Base-by-base conservation (phyloP, 2,797 vertebrate species). In the Phoebastria nigripes region DNA sequence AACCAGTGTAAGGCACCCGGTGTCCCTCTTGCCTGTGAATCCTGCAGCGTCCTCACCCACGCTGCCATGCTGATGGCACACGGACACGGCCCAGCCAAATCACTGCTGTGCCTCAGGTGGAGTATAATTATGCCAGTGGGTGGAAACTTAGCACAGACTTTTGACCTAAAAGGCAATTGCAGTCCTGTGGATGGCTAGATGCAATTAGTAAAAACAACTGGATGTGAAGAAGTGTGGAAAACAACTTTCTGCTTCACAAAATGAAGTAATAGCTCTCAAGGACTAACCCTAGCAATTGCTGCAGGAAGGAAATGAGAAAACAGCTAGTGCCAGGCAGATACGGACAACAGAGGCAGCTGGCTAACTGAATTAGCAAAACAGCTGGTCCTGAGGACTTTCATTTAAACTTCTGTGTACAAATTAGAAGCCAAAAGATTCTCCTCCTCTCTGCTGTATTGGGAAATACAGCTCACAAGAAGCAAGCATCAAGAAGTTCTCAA, bases 41-140 rank as follows among this genome's bases (percentile, higher is more conserved):
- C 41, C 56, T 9, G 5, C 15, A 15, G 56, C 3, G 2, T 16
- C 56, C 33, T 59, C 41, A 29, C 22, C 42, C 31, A 35, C 1
- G 0, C 28, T 8, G 49, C 76, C 0, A 1, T 8, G 12, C 65
- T 33, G 24, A 3, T 1, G 3, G 7, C 35, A 66, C 62, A 46
- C 0, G 0, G 81, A 42, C 19, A 5, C 8, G 20, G 71, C 39
- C 52, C 71, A 25, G 28, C 14, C 42, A 33, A 62, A 37, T 10
- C 61, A 24, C 17, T 3, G 12, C 44, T 33, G 5, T 55, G 31
- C 49, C 39, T 42, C 25, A 11, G 6, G 9, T 4, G 8, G 11
- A 37, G 25, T 1, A 8, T 15, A 46, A 29, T 17, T 18, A 7
- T 29, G 13, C 4, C 63, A 24, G 39, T 3, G 13, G 4, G 12